Percentiles rank a stretch among this genome's conserved stretches.
phyloP scores from a whole-genome alignment of 2,113 vertebrate genomes.

The Azemiops feae region DNA sequence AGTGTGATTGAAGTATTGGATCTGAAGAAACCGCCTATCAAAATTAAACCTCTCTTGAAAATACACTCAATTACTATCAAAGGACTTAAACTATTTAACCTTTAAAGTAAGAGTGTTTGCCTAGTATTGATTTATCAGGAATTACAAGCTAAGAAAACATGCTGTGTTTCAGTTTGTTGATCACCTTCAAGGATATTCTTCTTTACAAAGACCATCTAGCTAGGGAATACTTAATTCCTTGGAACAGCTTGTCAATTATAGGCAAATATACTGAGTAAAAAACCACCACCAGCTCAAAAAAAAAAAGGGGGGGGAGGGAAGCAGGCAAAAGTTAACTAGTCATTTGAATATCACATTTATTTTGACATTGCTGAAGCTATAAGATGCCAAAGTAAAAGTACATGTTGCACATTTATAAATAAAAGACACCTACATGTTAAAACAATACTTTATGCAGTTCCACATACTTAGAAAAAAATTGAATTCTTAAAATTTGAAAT shows the following conservation, averaged over 20 bases:
- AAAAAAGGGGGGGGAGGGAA: accelerated
- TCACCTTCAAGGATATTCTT: constrained; percentile 42
- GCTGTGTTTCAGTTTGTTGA: constrained; percentile 15
- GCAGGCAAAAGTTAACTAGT: neutral
- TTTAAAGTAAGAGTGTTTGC: constrained; percentile 42
- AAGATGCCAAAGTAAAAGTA: neutral
- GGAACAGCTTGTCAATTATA: constrained; percentile 31
- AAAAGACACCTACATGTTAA: neutral
- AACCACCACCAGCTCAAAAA: neutral
- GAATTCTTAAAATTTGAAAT: neutral
- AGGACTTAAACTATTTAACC: constrained; percentile 47
- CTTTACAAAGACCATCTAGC: constrained; percentile 38
- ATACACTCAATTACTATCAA: constrained; percentile 33
- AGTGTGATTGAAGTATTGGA: constrained; percentile 10
- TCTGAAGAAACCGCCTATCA: neutral
- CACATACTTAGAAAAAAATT: neutral
- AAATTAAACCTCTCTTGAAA: constrained; percentile 45
- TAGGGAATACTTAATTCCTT: constrained; percentile 26
- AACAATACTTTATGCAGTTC: neutral
- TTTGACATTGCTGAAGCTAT: neutral
- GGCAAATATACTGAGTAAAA: constrained; percentile 31
- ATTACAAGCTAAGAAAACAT: constrained; percentile 44
- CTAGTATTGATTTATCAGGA: constrained; percentile 45
- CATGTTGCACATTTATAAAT: neutral
- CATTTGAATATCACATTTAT: constrained; percentile 7